Evolutionary conservation across 2,797 vertebrate species (phyloP).

Genomic region (Discoglossus pictus): DNA sequence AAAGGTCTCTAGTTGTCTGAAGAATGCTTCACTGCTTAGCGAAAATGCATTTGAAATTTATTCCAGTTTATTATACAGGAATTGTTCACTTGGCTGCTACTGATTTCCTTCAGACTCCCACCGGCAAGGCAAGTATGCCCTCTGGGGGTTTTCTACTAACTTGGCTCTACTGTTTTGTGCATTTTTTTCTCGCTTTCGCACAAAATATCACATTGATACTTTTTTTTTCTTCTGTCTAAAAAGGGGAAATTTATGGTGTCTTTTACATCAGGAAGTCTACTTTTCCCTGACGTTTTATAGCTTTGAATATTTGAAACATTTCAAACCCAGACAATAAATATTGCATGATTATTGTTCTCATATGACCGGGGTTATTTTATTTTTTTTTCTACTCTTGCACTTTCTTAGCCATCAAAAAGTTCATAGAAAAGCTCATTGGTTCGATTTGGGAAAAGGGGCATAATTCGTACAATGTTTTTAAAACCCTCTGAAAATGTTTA

Average conservation of each 20-base stretch:
- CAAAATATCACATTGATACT: constrained; percentile 64
- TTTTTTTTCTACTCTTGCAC: constrained; percentile 22
- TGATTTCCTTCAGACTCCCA: constrained; percentile 58
- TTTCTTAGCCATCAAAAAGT: constrained; percentile 65
- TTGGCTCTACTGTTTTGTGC: constrained; percentile 53
- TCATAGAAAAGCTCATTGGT: constrained; percentile 56
- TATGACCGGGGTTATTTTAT: constrained; percentile 70
- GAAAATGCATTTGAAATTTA: constrained; percentile 55
- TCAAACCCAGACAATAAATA: constrained; percentile 80
- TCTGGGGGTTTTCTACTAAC: constrained; percentile 64
- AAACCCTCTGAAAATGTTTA: constrained; percentile 24
- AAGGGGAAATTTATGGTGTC: constrained; percentile 68
- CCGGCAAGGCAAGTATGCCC: constrained; percentile 63
- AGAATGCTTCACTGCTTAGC: constrained; percentile 45
- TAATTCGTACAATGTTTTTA: not conserved
- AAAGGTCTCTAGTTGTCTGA: constrained; percentile 16
- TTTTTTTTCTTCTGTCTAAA: constrained; percentile 57
- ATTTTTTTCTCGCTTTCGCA: constrained; percentile 52
- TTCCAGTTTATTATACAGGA: constrained; percentile 53
- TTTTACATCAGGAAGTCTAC: constrained; percentile 75
- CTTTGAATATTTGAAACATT: constrained; percentile 74
- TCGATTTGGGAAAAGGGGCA: constrained; percentile 3
- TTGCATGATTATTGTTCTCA: constrained; percentile 78
- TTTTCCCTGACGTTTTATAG: constrained; percentile 76
- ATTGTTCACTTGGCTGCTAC: constrained; percentile 53